phyloP scores from a whole-genome alignment of 2,888 invertebrate species.

The Sphecodes monilicornis region DNA sequence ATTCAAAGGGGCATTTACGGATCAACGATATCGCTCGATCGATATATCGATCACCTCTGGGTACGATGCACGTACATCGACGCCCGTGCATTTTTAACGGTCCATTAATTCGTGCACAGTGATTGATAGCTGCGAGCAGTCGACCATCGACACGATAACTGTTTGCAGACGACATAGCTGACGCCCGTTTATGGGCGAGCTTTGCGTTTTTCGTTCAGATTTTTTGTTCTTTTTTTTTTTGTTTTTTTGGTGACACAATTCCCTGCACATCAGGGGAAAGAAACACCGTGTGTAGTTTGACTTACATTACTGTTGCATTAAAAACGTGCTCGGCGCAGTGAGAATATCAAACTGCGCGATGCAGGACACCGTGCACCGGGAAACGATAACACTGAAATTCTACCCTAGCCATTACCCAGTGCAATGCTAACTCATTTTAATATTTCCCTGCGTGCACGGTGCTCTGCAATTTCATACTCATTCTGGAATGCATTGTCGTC shows the following conservation, averaged over 20 bases:
- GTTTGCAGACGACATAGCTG: conserved; percentile 47
- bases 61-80: conserved; percentile 55
- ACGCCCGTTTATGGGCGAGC: conserved; percentile 47
- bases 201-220: conserved; percentile 27
- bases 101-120: conserved; percentile 66
- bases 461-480: conserved; percentile 9
- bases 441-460: conserved; percentile 11
- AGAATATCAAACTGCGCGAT: not conserved
- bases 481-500: not conserved
- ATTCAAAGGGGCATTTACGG: conserved; percentile 25
- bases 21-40: conserved; percentile 24
- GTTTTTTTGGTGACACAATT: not conserved
- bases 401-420: not conserved
- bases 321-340: not conserved
- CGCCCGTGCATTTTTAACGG: conserved; percentile 69
- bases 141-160: conserved; percentile 68
- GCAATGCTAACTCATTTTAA: conserved; percentile 22
- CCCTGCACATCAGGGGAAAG: not conserved
- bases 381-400: not conserved
- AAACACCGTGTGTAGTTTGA: no score
- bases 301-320: not conserved
- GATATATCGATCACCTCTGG: conserved; percentile 45
- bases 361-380: not conserved
- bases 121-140: conserved; percentile 66
- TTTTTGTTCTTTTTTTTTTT: no score